Conservation (phyloP, 30 jellyfish, hydroid and myxozoan species). For the Nemopilema nomurai region DNA sequence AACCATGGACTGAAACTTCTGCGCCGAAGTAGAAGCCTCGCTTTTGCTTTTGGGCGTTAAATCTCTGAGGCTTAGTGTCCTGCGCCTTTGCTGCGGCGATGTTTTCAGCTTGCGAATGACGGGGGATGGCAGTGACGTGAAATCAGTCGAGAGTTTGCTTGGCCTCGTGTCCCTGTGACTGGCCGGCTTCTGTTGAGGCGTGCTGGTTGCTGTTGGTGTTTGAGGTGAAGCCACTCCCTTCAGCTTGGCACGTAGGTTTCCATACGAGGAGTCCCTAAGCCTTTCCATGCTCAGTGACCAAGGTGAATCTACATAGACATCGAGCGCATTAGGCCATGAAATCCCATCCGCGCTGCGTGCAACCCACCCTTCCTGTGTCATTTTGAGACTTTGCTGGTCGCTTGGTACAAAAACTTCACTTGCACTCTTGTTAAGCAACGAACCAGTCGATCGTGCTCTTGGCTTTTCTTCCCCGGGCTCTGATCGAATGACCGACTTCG, state of each 20-base stretch:
- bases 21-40: neutral
- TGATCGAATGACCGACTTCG: neutral
- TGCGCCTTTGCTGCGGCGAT: slow-evolving; percentile 50
- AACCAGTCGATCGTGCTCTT: slow-evolving; percentile 10
- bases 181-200: slow-evolving; percentile 3
- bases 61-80: slow-evolving; percentile 37
- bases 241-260: slow-evolving; percentile 22
- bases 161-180: neutral
- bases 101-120: slow-evolving; percentile 18
- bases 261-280: slow-evolving; percentile 49
- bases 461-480: slow-evolving; percentile 1
- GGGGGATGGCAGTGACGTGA: slow-evolving; percentile 33
- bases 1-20: slow-evolving; percentile 16
- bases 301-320: slow-evolving; percentile 40
- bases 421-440: neutral
- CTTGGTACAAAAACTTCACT: slow-evolving; percentile 20
- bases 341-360: neutral
- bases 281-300: slow-evolving; percentile 40
- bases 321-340: neutral
- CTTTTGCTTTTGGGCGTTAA: neutral
- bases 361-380: neutral
- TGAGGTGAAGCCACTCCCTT: neutral
- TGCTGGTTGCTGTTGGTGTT: neutral
- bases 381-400: neutral
- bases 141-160: neutral